A percentile compares a stretch with the other conserved stretches of the same genome.
Conservation (phyloP, 2,888 invertebrate species). For the Megastigmus dorsalis region DNA sequence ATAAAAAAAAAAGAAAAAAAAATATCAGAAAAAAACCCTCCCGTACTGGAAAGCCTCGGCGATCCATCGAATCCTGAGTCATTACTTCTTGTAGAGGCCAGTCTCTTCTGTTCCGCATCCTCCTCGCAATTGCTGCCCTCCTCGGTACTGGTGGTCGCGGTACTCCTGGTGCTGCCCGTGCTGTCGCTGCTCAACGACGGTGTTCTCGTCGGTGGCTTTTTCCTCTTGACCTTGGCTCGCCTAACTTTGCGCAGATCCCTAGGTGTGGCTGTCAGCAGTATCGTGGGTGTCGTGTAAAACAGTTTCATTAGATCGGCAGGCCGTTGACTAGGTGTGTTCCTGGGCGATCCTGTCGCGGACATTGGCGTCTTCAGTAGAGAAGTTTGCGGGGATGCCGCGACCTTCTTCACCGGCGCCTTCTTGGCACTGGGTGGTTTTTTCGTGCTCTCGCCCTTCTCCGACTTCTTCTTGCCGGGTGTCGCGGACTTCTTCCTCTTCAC, state of each 20-base stretch:
- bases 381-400: slow-evolving; percentile 54
- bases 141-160: slow-evolving; percentile 66
- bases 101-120: slow-evolving; percentile 76
- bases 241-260: slow-evolving; percentile 70
- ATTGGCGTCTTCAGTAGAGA: slow-evolving; percentile 57
- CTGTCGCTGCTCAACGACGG: slow-evolving; percentile 70
- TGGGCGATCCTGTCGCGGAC: slow-evolving; percentile 58
- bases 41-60: slow-evolving; percentile 72
- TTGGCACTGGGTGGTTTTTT: slow-evolving; percentile 58
- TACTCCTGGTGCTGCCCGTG: slow-evolving; percentile 69
- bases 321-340: slow-evolving; percentile 63
- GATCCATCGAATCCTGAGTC: slow-evolving; percentile 87
- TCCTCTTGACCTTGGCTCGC: slow-evolving; percentile 69
- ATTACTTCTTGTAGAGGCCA: slow-evolving; percentile 85
- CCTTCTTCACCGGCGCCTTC: slow-evolving; percentile 64
- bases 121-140: slow-evolving; percentile 73
- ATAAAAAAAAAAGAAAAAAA: slow-evolving; percentile 23
- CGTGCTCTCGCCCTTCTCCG: slow-evolving; percentile 24
- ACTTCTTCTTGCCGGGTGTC: slow-evolving; percentile 56
- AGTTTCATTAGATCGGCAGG: slow-evolving; percentile 70
- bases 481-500: slow-evolving; percentile 67
- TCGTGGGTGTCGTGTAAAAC: slow-evolving; percentile 71
- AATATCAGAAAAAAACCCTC: slow-evolving; percentile 24
- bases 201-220: slow-evolving; percentile 66
- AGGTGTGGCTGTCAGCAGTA: slow-evolving; percentile 70